A percentile compares a stretch with the other conserved stretches of the same genome.
These are phyloP conservation scores for Embiotoca jacksoni DNA, from an alignment of 2,113 vertebrate species.

Conservation along the genomic window DNA sequence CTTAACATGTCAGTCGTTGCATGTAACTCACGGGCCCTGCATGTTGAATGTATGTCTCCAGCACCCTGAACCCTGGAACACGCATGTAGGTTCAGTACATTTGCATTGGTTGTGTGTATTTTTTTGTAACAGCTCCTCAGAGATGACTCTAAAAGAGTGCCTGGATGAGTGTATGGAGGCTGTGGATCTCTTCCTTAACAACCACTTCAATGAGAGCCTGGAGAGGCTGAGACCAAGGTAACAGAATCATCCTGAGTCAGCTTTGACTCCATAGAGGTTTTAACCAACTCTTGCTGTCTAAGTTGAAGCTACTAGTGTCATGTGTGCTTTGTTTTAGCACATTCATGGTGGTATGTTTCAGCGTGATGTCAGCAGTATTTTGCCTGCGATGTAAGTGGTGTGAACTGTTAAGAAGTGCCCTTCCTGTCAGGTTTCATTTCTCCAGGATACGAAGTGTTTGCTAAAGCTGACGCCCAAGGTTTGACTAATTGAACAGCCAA, in stretches of 20 bases:
- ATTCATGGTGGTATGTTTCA: background rate
- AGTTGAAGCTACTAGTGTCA: background rate
- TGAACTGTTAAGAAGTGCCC: background rate
- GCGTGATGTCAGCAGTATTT: slow-evolving; percentile 45
- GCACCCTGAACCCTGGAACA: no score
- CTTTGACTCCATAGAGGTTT: background rate
- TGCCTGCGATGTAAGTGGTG: background rate
- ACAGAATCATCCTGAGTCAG: slow-evolving; percentile 16
- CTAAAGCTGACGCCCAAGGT: slow-evolving; percentile 82
- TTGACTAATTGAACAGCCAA: slow-evolving; percentile 55
- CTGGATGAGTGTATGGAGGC: slow-evolving; percentile 88
- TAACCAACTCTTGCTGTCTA: no score
- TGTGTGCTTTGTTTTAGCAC: background rate
- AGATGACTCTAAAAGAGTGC: slow-evolving; percentile 75
- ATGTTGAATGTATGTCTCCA: no score
- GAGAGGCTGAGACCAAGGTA: slow-evolving; percentile 85
- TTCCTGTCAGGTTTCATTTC: slow-evolving; percentile 44
- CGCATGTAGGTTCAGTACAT: background rate
- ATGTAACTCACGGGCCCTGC: no score
- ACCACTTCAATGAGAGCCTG: slow-evolving; percentile 86
- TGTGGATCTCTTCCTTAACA: slow-evolving; percentile 87
- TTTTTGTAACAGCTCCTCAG: slow-evolving; percentile 62
- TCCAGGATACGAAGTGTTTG: slow-evolving; percentile 87
- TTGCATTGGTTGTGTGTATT: background rate
- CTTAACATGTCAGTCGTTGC: no score